Evolutionary conservation across 2,113 vertebrate genomes (phyloP).

Genomic region (Pedetes capensis): DNA sequence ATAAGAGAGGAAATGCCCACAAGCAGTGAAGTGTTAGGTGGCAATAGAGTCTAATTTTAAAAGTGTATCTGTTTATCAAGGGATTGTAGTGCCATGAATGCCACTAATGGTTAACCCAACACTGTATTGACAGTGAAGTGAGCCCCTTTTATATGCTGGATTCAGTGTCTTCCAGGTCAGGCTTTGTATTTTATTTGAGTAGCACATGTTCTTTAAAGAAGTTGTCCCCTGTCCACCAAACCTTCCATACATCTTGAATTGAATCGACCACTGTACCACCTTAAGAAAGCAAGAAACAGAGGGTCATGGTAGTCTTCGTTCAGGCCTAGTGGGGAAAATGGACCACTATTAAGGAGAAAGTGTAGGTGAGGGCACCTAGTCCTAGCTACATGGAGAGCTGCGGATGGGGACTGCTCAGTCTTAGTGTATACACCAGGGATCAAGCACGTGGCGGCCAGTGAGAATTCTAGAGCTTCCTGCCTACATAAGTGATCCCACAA

Average conservation of each 20-base stretch:
- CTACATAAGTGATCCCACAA: background rate
- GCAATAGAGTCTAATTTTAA: background rate
- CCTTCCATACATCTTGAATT: background rate
- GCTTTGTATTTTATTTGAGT: background rate
- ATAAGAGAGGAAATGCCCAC: background rate
- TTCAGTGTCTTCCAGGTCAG: background rate
- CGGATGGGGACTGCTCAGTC: background rate
- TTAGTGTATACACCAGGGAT: background rate
- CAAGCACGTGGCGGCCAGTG: background rate
- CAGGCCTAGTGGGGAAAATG: background rate
- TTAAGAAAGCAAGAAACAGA: slow-evolving; percentile 35
- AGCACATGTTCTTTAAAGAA: slow-evolving; percentile 5
- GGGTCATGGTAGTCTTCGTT: background rate
- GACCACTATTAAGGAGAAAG: background rate
- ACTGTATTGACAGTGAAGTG: background rate
- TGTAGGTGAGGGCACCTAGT: background rate
- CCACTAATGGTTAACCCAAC: background rate
- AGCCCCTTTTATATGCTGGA: background rate
- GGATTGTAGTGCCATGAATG: background rate
- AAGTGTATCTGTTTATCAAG: background rate
- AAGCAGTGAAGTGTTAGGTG: background rate
- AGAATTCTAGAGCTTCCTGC: background rate
- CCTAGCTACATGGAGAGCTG: background rate
- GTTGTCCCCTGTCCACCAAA: background rate
- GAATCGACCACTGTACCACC: background rate